Evolutionary conservation across 2,888 invertebrate genomes (phyloP), one percentile per base, ranked within the genome.

Genomic region (Andrena fulva): DNA sequence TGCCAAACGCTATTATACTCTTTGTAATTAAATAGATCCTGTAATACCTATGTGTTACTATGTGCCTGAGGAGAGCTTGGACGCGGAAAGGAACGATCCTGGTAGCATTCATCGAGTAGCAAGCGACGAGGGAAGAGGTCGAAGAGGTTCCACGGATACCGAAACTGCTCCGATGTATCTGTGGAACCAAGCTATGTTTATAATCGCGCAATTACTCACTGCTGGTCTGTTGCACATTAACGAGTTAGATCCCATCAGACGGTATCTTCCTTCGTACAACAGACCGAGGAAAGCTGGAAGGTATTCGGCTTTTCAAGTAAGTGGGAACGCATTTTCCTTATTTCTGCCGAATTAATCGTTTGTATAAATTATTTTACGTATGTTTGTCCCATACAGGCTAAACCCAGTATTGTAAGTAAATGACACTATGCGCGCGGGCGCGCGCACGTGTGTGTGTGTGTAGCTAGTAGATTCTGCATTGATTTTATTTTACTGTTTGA

Each of bases 271-370:
- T 0, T 99, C 99, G 0, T 99, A 98, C 93, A 99, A 99, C 93
- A 95, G 99, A 63, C 99, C 99, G 0, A 95, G 98, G 54, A 96
- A 97, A 91, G 98, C 97, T 69, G 98, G 98, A 62, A 95, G 99
- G 84, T 99, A 99, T 94, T 99, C 99, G 0, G 99, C 99, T 31
- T 99, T 99, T 95, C 99, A 99, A 97, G 99, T 98, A 94, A 91
- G 90, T 59, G n/a, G 24, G 5, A 63, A 20, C 24, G 12, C 0
- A 35, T 7, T 67, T 59, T 12, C 20, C 16, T 62, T 42, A 35
- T 35, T 59, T 50, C 27, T 29, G 12, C 2, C 29, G 62, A 70
- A 69, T 48, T 60, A 56, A 79, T 80, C 50, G 56, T 64, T 33
- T 67, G 35, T 56, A 74, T 66, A 70, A 81, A 74, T 74, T 74